phyloP scores from a whole-genome alignment of 2,797 vertebrate genomes.

The Aplochiton taeniatus region DNA sequence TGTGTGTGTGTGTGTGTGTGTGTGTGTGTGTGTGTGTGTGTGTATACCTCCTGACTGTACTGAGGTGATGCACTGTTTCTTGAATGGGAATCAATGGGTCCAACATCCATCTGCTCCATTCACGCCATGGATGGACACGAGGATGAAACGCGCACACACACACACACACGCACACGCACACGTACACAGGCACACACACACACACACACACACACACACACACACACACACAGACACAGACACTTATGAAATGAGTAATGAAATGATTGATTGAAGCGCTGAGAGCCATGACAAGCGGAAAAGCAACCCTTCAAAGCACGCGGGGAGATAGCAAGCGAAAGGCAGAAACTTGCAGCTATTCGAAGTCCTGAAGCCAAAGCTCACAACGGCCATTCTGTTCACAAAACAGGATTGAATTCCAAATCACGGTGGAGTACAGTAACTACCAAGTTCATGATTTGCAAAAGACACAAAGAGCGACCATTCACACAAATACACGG shows the following conservation, averaged over 20 bases:
- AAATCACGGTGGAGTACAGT: too few relatives aligned
- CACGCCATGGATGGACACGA: slow-evolving; percentile 74
- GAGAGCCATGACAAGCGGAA: slow-evolving; percentile 21
- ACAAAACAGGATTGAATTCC: too few relatives aligned
- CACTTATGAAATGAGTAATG: background rate
- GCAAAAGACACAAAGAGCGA: too few relatives aligned
- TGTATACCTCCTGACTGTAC: slow-evolving; percentile 77
- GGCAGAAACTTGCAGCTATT: slow-evolving; percentile 37
- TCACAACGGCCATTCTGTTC: background rate
- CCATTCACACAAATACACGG: too few relatives aligned
- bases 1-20: slow-evolving; percentile 17
- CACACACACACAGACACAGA: background rate
- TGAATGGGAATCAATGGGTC: slow-evolving; percentile 74
- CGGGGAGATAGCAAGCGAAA: slow-evolving; percentile 24
- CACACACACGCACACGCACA: slow-evolving; percentile 35
- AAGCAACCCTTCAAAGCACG: slow-evolving; percentile 39
- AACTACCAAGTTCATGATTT: too few relatives aligned
- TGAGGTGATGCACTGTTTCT: slow-evolving; percentile 80
- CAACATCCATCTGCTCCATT: slow-evolving; percentile 78
- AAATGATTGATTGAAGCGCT: too few relatives aligned
- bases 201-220: background rate
- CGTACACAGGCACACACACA: slow-evolving; percentile 20
- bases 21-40: slow-evolving; percentile 30
- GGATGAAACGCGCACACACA: slow-evolving; percentile 58
- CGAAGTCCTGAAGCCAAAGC: background rate